A percentile compares a stretch with the other conserved stretches of the same genome.
Evolutionary conservation across 2,113 vertebrate genomes (phyloP).

Genomic region (Condylura cristata): DNA sequence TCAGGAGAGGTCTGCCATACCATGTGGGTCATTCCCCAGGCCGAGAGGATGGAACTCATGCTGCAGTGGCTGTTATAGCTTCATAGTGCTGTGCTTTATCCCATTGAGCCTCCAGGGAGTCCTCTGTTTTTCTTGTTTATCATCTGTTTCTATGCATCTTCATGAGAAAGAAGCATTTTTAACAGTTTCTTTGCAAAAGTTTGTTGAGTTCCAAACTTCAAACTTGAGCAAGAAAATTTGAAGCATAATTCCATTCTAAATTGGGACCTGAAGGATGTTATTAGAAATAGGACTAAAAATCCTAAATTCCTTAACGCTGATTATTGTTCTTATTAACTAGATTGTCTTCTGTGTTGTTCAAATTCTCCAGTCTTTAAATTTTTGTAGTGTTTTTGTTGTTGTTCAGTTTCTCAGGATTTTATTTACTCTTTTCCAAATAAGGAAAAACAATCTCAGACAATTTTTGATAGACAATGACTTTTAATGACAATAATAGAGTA

Average conservation of each 20-base stretch:
- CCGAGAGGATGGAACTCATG: too few relatives aligned
- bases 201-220: conserved; percentile 21
- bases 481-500: conserved; percentile 23
- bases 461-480: conserved; percentile 44
- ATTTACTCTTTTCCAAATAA: conserved; percentile 35
- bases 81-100: too few relatives aligned
- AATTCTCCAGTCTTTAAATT: neutral
- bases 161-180: neutral
- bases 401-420: neutral
- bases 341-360: neutral
- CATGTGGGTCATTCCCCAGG: too few relatives aligned
- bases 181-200: neutral
- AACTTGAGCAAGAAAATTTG: neutral
- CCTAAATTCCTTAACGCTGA: neutral
- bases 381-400: neutral
- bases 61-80: too few relatives aligned
- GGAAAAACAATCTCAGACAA: neutral
- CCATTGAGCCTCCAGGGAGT: too few relatives aligned
- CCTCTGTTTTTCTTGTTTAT: neutral
- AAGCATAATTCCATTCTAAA: conserved; percentile 9
- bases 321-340: neutral
- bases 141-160: neutral
- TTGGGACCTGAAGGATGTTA: neutral
- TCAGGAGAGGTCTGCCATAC: too few relatives aligned
- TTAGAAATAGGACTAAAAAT: neutral